A percentile compares a stretch with the other conserved stretches of the same genome.
phyloP scores from a whole-genome alignment of 2,797 vertebrate species.

The Myripristis murdjan region DNA sequence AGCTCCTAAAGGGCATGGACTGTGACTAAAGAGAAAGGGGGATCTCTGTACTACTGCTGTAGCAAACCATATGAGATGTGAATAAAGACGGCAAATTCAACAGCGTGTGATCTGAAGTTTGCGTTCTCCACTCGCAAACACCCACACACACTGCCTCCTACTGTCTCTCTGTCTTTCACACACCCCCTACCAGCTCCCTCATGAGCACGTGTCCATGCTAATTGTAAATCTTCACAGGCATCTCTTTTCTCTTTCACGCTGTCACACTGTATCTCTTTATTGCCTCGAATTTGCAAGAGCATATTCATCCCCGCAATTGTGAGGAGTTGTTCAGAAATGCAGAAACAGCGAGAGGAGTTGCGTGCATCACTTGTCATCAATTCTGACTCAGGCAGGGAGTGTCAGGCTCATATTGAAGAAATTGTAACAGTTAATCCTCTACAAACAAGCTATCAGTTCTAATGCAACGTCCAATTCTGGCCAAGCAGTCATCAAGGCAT shows the following conservation, averaged over 20 bases:
- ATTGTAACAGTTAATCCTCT: constrained; percentile 28
- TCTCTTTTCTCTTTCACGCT: constrained; percentile 33
- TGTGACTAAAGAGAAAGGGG: constrained; percentile 5
- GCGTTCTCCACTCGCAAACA: constrained; percentile 48
- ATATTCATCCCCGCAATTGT: constrained; percentile 42
- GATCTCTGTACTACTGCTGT: constrained; percentile 10
- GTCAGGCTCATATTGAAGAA: constrained; percentile 34
- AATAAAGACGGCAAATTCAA: constrained; percentile 52
- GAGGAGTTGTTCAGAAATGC: constrained; percentile 43
- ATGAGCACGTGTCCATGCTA: constrained; percentile 47
- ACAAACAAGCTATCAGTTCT: constrained; percentile 31
- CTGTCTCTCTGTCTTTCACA: constrained; percentile 44
- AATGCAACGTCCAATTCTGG: constrained; percentile 10
- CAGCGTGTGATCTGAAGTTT: constrained; percentile 57
- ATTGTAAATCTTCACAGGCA: constrained; percentile 64
- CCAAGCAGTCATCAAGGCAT: constrained; percentile 14
- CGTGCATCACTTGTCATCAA: constrained; percentile 26
- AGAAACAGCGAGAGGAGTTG: constrained; percentile 34
- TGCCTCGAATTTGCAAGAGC: constrained; percentile 40
- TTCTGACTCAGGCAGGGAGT: constrained; percentile 8
- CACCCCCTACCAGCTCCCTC: constrained; percentile 9
- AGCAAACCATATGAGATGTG: constrained; percentile 46
- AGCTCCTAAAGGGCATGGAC: constrained; percentile 15
- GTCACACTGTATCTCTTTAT: constrained; percentile 52
- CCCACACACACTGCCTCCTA: constrained; percentile 57